Evolutionary conservation across 2,113 vertebrate genomes (phyloP), one percentile per base, ranked within the genome.

Genomic region (Elaphurus davidianus): DNA sequence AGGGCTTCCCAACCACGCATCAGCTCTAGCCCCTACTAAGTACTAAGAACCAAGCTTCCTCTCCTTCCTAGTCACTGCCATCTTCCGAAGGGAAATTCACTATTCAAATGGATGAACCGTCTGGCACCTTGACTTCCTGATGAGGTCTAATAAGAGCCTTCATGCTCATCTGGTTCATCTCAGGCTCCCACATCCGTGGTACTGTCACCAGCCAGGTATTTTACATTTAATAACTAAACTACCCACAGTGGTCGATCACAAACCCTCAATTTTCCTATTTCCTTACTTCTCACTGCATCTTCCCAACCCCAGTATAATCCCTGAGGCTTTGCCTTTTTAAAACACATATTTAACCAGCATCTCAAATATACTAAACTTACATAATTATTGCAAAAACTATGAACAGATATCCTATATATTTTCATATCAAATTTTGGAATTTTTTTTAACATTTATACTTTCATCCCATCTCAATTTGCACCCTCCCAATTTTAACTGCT

Each of bases 101-200:
- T 21, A 2, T 57, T 40, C 40, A 50, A n/a, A 57, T 7, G 1
- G 4, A 62, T n/a, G 81, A 62, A 43, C 45, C 13, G 0, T 15
- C 74, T 1, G 45, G 43, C 10, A 40, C 10, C 6, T 25, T 62
- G 67, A 36, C 57, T 2, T 1, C 28, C 21, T 52, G 6, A 45
- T 90, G 30, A 40, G 21, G 17, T 45, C 23, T 27, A 25, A 79
- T 27, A 21, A 79, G n/a, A 28, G 43, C 30, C 14, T 57, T 40
- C 55, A 2, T 62, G 57, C 15, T n/a, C 8, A 52, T 43, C 74
- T 28, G 21, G 19, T 13, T 88, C 57, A 40, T 16, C 27, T 40
- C 47, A 52, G 45, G 30, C n/a, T 47, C 7, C 23, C 27, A 33
- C 4, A 23, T 6, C 10, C 9, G 0, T 4, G 6, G 10, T 14